Percentiles rank a stretch among this genome's conserved stretches.
phyloP scores from a whole-genome alignment of 1,140 invertebrate species.

The Heterodera carotae region DNA sequence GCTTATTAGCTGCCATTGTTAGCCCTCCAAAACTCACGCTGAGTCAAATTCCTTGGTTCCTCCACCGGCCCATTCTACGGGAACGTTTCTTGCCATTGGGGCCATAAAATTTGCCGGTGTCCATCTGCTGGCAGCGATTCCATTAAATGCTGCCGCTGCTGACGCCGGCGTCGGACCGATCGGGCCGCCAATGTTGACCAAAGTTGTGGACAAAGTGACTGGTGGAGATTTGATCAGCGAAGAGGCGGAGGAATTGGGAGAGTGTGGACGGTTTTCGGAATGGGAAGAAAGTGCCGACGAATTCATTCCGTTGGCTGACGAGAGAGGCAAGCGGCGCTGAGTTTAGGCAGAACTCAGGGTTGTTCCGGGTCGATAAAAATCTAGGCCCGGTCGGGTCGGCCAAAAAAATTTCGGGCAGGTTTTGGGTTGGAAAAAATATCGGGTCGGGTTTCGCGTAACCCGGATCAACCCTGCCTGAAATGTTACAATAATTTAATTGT shows the following conservation, averaged over 20 bases:
- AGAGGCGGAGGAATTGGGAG: not conserved
- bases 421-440: too few species aligned
- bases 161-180: not conserved
- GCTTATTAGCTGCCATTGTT: too few species aligned
- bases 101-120: not conserved
- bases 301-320: not conserved
- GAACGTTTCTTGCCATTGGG: not conserved
- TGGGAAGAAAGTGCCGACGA: not conserved
- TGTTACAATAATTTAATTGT: too few species aligned
- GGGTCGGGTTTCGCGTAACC: too few species aligned
- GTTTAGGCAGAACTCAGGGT: slow-evolving; percentile 8
- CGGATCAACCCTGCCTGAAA: too few species aligned
- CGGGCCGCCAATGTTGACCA: not conserved
- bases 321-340: not conserved
- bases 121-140: slow-evolving; percentile 10
- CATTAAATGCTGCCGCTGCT: not conserved
- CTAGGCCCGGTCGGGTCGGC: too few species aligned
- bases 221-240: not conserved
- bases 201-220: too few species aligned
- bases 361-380: too few species aligned
- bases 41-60: not conserved
- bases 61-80: not conserved
- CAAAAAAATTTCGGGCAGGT: too few species aligned
- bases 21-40: not conserved
- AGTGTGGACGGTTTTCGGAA: not conserved